Conservation (phyloP, 2,888 invertebrate genomes). For the Brachypalpus laphriformis region DNA sequence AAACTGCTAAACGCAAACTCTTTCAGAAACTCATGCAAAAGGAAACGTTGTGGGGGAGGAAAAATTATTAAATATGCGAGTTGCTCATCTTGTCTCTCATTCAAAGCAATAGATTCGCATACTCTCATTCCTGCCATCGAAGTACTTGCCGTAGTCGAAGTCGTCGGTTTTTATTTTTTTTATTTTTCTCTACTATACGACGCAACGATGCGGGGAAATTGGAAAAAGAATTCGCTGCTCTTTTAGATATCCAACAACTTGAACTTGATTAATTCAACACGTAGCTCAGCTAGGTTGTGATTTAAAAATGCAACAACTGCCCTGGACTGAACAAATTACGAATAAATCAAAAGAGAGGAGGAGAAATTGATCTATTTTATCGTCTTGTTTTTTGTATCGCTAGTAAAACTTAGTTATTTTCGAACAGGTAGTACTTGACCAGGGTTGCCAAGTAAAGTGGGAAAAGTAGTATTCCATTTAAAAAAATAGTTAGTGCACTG, state of each 20-base stretch:
- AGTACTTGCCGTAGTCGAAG: not conserved
- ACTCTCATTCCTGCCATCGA: not conserved
- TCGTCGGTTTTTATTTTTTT: not conserved
- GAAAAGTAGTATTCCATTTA: too few relatives aligned
- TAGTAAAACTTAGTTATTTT: not conserved
- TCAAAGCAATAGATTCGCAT: slow-evolving; percentile 4
- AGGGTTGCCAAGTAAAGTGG: slow-evolving; percentile 3
- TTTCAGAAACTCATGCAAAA: not conserved
- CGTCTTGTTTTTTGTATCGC: not conserved
- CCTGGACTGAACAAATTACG: slow-evolving; percentile 34
- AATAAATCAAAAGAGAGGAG: slow-evolving; percentile 21
- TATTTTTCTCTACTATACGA: not conserved
- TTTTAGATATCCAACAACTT: slow-evolving; percentile 36
- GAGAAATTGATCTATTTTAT: not conserved
- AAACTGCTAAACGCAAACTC: slow-evolving; percentile 46
- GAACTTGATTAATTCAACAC: slow-evolving; percentile 70
- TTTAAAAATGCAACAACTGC: slow-evolving; percentile 39
- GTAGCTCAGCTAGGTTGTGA: slow-evolving; percentile 12
- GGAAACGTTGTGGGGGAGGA: not conserved
- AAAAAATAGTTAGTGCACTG: too few relatives aligned
- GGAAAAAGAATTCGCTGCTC: slow-evolving; percentile 10
- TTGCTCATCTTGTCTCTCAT: slow-evolving; percentile 40
- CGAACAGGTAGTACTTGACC: not conserved
- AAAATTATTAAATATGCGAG: slow-evolving; percentile 44
- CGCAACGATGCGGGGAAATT: slow-evolving; percentile 9